These are phyloP conservation scores for Pipistrellus kuhlii DNA, from an alignment of 2,797 vertebrate species.

Conservation along the genomic window DNA sequence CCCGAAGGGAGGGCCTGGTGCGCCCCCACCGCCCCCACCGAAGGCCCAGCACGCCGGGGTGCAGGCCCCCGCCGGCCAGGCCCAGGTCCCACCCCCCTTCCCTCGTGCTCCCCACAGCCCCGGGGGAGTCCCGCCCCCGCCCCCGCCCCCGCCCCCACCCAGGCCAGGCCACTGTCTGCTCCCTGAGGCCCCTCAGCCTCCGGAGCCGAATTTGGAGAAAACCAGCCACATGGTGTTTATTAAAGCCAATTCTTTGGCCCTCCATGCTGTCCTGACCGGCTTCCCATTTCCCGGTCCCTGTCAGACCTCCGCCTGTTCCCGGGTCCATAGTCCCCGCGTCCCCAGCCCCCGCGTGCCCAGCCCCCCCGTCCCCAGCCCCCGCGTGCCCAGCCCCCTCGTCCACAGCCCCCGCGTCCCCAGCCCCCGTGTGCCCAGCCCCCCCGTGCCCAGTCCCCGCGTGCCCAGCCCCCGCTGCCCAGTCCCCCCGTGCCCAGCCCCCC, in stretches of 20 bases:
- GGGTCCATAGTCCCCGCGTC: no score
- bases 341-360: no score
- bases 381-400: no score
- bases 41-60: rapidly evolving
- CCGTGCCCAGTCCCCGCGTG: no score
- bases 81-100: rapidly evolving
- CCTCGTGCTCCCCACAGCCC: rapidly evolving
- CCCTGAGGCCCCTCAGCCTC: rapidly evolving
- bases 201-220: neutral
- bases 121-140: rapidly evolving
- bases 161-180: neutral
- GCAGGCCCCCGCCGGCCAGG: rapidly evolving
- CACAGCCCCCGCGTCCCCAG: no score
- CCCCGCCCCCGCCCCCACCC: neutral
- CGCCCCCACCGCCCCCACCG: rapidly evolving
- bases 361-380: no score
- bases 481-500: no score
- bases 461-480: no score
- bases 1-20: rapidly evolving
- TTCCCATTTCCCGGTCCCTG: neutral
- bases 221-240: rapidly evolving
- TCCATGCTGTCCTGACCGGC: neutral
- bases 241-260: rapidly evolving
- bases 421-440: no score
- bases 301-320: neutral